Conservation (phyloP, 2,888 invertebrate species). For the Piscicola geometra region DNA sequence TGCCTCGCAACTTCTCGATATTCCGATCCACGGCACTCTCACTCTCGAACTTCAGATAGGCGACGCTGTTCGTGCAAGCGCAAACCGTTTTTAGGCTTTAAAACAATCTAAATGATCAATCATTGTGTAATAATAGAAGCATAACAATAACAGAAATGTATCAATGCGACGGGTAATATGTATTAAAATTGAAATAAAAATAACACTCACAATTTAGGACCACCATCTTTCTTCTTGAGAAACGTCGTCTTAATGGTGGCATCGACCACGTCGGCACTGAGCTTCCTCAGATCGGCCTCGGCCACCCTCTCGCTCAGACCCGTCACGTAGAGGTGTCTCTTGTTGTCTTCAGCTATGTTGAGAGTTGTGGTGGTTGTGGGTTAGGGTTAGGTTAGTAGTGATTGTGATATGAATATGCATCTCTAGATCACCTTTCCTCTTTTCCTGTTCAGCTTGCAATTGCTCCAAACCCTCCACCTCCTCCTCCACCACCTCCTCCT, state of each 20-base stretch:
- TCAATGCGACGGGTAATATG: no score
- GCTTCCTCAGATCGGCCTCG: constrained; percentile 7
- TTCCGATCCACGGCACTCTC: not conserved
- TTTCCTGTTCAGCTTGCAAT: constrained; percentile 1
- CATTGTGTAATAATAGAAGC: no score
- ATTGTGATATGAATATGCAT: no score
- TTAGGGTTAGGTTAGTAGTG: no score
- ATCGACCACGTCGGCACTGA: not conserved
- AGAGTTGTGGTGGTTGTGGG: no score
- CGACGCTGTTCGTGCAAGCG: not conserved
- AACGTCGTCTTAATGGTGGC: not conserved
- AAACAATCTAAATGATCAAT: no score
- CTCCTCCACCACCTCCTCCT: not conserved
- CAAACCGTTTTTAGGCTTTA: not conserved
- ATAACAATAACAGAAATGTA: no score
- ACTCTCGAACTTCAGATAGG: constrained; percentile 4
- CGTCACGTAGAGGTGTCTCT: not conserved
- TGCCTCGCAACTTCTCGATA: constrained; percentile 1
- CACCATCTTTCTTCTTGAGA: not conserved
- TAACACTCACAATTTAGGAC: not conserved
- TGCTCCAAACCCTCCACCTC: not conserved
- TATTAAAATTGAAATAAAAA: no score
- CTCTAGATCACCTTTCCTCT: constrained; percentile 8
- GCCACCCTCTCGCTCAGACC: not conserved
- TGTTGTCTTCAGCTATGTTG: not conserved